Evolutionary conservation across 1,140 invertebrate species (phyloP), one percentile per base, ranked within the genome.

Genomic region (Drosophila triauraria): DNA sequence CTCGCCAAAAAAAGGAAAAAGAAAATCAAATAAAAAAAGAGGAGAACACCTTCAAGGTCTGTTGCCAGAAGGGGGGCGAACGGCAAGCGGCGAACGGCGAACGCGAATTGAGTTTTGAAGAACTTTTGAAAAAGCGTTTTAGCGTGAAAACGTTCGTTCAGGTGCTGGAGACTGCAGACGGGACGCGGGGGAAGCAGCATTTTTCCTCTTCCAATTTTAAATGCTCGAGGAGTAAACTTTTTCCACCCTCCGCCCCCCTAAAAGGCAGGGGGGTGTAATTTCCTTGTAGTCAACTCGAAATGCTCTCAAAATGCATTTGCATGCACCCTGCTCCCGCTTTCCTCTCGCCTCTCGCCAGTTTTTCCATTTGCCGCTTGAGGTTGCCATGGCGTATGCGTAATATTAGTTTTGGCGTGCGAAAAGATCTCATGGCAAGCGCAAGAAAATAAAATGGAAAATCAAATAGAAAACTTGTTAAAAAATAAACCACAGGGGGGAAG

Each of bases 71-170:
- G 38, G 27, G 35, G 32, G 32, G 25, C 20, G 20, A 20, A 20
- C 20, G 20, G 20, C 20, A 1, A 20, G 20, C 20, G 20, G 32
- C 25, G 7, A 13, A 1, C 1, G 32, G 13, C 13, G 42, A 68
- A 47, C 61, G 78, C 80, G 80, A 82, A 82, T 81, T 78, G 75
- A 87, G 79, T 80, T 82, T 78, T 82, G 75, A 78, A 74, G 75
- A 86, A 86, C 65, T 86, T 86, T 86, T 87, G 75, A 76, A 82
- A 86, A 87, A 79, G 79, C 82, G 82, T 76, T 86, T 86, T 76
- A 82, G 75, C 83, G 84, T 86, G 85, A 86, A 86, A 86, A 86
- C 70, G 82, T 77, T 79, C 70, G 57, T 40, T 46, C 46, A 44
- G 62, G 65, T 50, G 43, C 35, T 6, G 43, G 27, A 30, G 30